phyloP scores from a whole-genome alignment of 2,113 vertebrate genomes.

The Axis porcinus region DNA sequence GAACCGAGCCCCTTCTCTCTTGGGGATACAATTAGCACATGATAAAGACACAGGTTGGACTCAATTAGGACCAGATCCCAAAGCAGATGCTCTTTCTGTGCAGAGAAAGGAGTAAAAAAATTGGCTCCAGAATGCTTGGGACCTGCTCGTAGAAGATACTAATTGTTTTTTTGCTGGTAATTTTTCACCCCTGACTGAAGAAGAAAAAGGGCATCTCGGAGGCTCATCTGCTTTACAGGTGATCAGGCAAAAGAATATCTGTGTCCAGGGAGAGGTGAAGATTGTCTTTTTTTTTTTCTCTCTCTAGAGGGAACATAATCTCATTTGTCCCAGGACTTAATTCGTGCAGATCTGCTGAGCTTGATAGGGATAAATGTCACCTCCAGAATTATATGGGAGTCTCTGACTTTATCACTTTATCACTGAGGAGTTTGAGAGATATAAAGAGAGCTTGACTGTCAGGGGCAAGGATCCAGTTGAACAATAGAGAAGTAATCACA shows the following conservation, averaged over 20 bases:
- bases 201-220: conserved; percentile 82
- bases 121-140: conserved; percentile 65
- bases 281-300: neutral
- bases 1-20: neutral
- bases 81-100: conserved; percentile 84
- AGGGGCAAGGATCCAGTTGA: neutral
- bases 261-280: neutral
- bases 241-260: conserved; percentile 74
- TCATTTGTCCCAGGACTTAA: conserved; percentile 25
- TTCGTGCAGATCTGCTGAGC: neutral
- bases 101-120: conserved; percentile 29
- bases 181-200: conserved; percentile 90
- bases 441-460: neutral
- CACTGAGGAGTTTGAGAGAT: neutral
- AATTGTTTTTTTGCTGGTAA: conserved; percentile 87
- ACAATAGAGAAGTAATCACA: neutral
- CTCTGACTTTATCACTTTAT: neutral
- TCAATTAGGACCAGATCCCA: conserved; percentile 86
- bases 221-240: conserved; percentile 78
- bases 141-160: conserved; percentile 75
- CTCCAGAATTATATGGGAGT: neutral
- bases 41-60: conserved; percentile 81
- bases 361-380: neutral
- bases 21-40: conserved; percentile 73
- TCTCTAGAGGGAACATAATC: neutral